A percentile compares a stretch with the other conserved stretches of the same genome.
These are phyloP conservation scores for Amphipoea lucens DNA, from an alignment of 2,888 invertebrate genomes.

Conservation along the genomic window DNA sequence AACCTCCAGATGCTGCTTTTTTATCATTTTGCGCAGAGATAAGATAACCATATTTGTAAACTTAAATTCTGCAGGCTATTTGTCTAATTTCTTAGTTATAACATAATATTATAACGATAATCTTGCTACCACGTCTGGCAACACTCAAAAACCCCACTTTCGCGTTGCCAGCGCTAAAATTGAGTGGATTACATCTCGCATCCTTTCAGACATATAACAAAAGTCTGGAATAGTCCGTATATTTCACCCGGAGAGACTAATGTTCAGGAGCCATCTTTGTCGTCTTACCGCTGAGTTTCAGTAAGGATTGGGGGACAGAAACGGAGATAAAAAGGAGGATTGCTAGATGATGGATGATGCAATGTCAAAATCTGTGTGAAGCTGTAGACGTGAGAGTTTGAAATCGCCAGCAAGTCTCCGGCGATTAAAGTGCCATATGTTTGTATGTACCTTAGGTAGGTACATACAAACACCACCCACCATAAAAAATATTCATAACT, in stretches of 20 bases:
- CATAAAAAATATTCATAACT: too few species aligned
- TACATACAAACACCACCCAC: too few species aligned
- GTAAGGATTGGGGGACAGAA: constrained; percentile 1
- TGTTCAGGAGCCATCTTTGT: constrained; percentile 41
- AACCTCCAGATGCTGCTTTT: not conserved
- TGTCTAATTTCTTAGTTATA: not conserved
- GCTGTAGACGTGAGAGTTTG: not conserved
- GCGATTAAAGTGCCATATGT: too few species aligned
- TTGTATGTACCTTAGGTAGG: too few species aligned
- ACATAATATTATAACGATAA: not conserved
- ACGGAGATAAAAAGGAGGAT: not conserved
- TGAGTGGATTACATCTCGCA: constrained; percentile 34
- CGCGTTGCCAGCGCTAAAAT: constrained; percentile 24
- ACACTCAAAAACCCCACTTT: constrained; percentile 20
- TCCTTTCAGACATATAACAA: constrained; percentile 37
- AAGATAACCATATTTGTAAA: not conserved
- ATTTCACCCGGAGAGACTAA: constrained; percentile 49
- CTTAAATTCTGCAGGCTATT: not conserved
- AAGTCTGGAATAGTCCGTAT: constrained; percentile 35
- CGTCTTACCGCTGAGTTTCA: constrained; percentile 22
- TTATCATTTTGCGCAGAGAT: not conserved
- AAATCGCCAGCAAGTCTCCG: not conserved
- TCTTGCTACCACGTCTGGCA: constrained; percentile 12
- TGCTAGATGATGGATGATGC: not conserved
- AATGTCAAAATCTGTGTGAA: not conserved